Percentiles rank a stretch among this genome's conserved stretches.
phyloP scores from a whole-genome alignment of 2,888 invertebrate genomes.

The Xanthia togata region DNA sequence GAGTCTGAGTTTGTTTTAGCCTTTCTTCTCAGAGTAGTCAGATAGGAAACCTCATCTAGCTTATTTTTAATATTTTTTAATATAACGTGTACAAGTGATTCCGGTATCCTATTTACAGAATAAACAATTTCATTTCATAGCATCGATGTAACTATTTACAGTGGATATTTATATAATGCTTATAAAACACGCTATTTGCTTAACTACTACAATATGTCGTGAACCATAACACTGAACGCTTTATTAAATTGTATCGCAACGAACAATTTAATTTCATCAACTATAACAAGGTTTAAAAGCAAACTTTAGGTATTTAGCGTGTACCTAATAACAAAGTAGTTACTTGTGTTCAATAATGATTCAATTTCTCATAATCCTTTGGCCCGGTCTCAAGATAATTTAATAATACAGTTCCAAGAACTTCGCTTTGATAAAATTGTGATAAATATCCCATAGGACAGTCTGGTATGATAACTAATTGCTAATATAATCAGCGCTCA shows the following conservation, averaged over 20 bases:
- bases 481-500: conserved; percentile 8
- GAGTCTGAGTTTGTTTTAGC: too few relatives aligned
- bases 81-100: too few relatives aligned
- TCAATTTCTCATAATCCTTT: conserved; percentile 53
- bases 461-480: conserved; percentile 9
- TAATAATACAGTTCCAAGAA: conserved; percentile 41
- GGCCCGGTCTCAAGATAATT: conserved; percentile 32
- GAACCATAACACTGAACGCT: conserved; percentile 26
- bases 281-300: conserved; percentile 43
- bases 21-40: too few relatives aligned
- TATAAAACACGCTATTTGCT: conserved; percentile 10
- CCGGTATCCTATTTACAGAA: too few relatives aligned
- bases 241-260: conserved; percentile 50
- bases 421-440: conserved; percentile 38
- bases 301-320: conserved; percentile 49
- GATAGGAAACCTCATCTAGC: too few relatives aligned
- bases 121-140: too few relatives aligned
- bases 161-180: not conserved
- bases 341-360: conserved; percentile 49
- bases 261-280: conserved; percentile 55
- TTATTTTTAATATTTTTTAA: too few relatives aligned
- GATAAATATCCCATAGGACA: conserved; percentile 22
- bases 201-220: conserved; percentile 26
- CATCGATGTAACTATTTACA: not conserved
- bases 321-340: conserved; percentile 41